These are phyloP conservation scores for Hemitrygon akajei DNA, from an alignment of 2,797 vertebrate genomes.

Conservation along the genomic window DNA sequence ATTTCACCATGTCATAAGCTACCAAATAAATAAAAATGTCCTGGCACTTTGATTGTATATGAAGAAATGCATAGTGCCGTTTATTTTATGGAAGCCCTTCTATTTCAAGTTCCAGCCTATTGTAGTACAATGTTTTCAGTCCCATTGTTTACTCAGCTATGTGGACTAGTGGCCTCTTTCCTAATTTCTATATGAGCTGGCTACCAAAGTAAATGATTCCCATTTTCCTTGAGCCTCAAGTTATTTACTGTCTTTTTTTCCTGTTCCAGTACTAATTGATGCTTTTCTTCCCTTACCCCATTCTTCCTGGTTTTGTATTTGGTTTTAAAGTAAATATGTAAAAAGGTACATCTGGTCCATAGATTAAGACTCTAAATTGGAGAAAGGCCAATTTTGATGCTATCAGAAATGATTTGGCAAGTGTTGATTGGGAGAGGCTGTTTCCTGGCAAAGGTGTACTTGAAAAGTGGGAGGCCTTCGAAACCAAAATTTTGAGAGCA, in stretches of 20 bases:
- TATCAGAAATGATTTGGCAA: too few species aligned
- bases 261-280: neutral
- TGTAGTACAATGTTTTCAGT: neutral
- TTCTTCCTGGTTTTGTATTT: neutral
- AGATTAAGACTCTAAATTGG: too few species aligned
- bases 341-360: too few species aligned
- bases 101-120: neutral
- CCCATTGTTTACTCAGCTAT: neutral
- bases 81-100: neutral
- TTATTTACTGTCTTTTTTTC: neutral
- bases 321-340: too few species aligned
- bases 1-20: neutral
- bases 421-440: too few species aligned
- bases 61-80: neutral
- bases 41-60: neutral
- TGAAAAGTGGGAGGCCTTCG: too few species aligned
- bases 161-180: neutral
- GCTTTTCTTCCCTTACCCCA: too few species aligned
- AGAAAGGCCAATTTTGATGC: too few species aligned
- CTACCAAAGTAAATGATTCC: neutral
- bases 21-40: neutral
- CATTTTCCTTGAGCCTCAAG: neutral
- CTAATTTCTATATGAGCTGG: neutral
- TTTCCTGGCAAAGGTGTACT: too few species aligned
- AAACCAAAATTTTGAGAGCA: too few species aligned